A percentile compares a stretch with the other conserved stretches of the same genome.
Evolutionary conservation across 1,140 invertebrate species (phyloP).

Genomic region (Leptopilina clavipes): DNA sequence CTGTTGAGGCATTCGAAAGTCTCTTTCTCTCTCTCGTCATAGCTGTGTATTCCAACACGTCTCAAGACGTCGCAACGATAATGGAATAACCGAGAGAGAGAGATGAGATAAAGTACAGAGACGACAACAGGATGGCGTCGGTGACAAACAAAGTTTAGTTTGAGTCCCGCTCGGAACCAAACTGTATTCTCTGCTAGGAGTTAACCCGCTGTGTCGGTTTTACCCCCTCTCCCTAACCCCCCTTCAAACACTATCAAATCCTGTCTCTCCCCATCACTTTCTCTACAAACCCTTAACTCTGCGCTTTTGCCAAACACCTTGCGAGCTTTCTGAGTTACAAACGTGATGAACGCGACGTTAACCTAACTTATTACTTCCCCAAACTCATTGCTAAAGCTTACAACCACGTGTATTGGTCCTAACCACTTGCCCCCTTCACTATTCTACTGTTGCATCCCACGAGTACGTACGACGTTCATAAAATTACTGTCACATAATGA

Average conservation of each 20-base stretch:
- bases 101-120: conserved; percentile 65
- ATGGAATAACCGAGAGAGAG: conserved; percentile 63
- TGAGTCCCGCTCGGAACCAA: conserved; percentile 63
- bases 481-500: too few species aligned
- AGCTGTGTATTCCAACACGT: conserved; percentile 54
- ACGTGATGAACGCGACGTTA: conserved; percentile 57
- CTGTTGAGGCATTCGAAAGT: conserved; percentile 53
- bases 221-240: conserved; percentile 48
- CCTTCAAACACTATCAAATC: conserved; percentile 51
- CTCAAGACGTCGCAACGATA: conserved; percentile 62
- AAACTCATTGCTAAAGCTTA: conserved; percentile 51
- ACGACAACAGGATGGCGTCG: conserved; percentile 65
- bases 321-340: conserved; percentile 52
- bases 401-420: conserved; percentile 36
- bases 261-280: conserved; percentile 33
- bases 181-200: conserved; percentile 64
- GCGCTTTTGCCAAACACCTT: conserved; percentile 25
- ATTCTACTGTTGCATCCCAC: not conserved
- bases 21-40: conserved; percentile 44
- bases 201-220: conserved; percentile 66
- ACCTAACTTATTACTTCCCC: conserved; percentile 60
- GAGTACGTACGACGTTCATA: not conserved
- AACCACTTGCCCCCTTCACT: conserved; percentile 15
- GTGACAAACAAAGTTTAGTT: conserved; percentile 72
- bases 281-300: conserved; percentile 27